These are phyloP conservation scores for Scaptomyza flava DNA, from an alignment of 2,888 invertebrate species.

Conservation along the genomic window DNA sequence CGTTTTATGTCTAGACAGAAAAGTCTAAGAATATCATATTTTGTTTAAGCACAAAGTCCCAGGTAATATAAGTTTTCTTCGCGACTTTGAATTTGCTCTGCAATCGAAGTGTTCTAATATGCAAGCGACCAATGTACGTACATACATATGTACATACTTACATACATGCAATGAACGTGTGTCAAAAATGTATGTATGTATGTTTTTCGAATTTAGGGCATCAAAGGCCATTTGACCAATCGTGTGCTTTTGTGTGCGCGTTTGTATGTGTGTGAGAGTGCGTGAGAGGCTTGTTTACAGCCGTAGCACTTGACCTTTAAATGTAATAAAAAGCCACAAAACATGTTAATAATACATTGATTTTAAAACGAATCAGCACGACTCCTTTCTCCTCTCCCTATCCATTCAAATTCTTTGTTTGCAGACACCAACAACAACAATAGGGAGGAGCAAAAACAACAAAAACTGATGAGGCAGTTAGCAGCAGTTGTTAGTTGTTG, in stretches of 20 bases:
- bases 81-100: neutral
- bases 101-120: neutral
- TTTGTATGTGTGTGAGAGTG: constrained; percentile 26
- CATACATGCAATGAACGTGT: neutral
- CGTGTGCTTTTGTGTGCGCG: constrained; percentile 14
- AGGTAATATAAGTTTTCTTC: no score
- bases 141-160: neutral
- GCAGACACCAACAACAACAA: constrained; percentile 8
- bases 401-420: constrained; percentile 17
- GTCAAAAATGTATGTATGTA: constrained; percentile 26
- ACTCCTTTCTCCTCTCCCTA: neutral
- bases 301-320: constrained; percentile 74
- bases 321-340: constrained; percentile 72
- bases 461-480: constrained; percentile 17
- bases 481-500: constrained; percentile 37
- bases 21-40: neutral
- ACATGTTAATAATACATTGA: constrained; percentile 55
- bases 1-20: neutral
- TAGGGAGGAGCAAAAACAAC: neutral
- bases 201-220: constrained; percentile 69
- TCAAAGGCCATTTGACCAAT: constrained; percentile 78
- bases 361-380: constrained; percentile 22
- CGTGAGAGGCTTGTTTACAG: constrained; percentile 64
- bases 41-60: neutral
- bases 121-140: neutral